A percentile compares a stretch with the other conserved stretches of the same genome.
These are phyloP conservation scores for Baronia brevicornis DNA, from an alignment of 2,888 invertebrate species.

Conservation along the genomic window DNA sequence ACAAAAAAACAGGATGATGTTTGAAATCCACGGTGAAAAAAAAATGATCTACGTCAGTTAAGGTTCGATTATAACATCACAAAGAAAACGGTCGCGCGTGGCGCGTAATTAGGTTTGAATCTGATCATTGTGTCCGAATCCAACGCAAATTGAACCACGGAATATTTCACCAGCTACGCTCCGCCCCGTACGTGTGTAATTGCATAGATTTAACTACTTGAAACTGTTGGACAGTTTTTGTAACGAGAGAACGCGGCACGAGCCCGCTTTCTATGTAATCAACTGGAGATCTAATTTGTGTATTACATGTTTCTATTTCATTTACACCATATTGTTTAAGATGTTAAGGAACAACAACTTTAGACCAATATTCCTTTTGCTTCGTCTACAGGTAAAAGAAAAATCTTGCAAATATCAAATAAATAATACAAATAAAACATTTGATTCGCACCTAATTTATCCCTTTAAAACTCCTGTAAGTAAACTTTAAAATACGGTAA, in stretches of 20 bases:
- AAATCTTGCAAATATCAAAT: no score
- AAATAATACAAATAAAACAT: no score
- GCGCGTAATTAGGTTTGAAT: conserved; percentile 54
- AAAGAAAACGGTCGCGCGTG: conserved; percentile 43
- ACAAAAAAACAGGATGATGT: conserved; percentile 25
- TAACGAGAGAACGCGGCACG: conserved; percentile 47
- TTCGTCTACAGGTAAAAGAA: no score
- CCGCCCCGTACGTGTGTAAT: conserved; percentile 63
- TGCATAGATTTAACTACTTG: conserved; percentile 64
- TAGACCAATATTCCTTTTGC: no score
- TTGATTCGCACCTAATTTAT: no score
- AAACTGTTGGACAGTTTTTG: conserved; percentile 57
- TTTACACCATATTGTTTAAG: no score
- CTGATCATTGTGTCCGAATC: conserved; percentile 45
- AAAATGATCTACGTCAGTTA: conserved; percentile 30
- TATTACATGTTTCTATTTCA: conserved; percentile 53
- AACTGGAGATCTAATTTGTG: conserved; percentile 55
- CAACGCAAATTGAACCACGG: conserved; percentile 59
- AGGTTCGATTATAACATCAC: conserved; percentile 36
- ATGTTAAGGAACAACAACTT: no score
- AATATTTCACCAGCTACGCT: conserved; percentile 58
- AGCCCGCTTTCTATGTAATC: conserved; percentile 63
- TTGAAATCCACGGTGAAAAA: conserved; percentile 21
- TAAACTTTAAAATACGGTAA: no score
- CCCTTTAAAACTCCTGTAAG: no score